Base-by-base conservation (phyloP, 2,797 vertebrate genomes). In the Falco novaeseelandiae region DNA sequence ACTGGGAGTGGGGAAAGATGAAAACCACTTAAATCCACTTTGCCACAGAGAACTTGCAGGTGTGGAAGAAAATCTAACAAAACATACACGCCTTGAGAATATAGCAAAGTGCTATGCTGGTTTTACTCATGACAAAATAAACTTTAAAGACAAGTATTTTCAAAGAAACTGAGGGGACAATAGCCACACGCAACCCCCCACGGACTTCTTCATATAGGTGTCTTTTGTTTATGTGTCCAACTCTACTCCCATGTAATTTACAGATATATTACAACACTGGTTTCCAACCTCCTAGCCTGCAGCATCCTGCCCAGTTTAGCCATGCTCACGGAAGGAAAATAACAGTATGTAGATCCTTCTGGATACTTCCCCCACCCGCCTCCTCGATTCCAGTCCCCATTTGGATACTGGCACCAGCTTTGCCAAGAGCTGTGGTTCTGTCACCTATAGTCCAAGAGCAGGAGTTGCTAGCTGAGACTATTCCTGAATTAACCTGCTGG, bases 181-280 rank as follows among this genome's bases (percentile, higher is more conserved):
- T 3, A 59, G 0, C 11, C 40, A 81, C 40, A 42, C 40, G 14
- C 11, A 8, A 18, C 0, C 3, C 3, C 17, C 4, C 3, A 1
- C 8, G 4, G 25, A 2, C 14, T 27, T 54, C 57, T 74, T 57
- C 57, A 12, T 30, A 16, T 4, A 21, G 11, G 1, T 7, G 5
- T 18, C 7, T 36, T 69, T 44, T 66, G 9, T 2, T 72, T 61
- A 12, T n/a, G 17, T 29, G 8, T 23, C 2, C 12, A 82, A 27
- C 12, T 8, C 4, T 55, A 2, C 10, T 81, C 8, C 14, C 10
- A 9, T 3, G 1, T 14, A 30, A 69, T 52, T 30, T 49, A 81
- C 73, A 88, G 8, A 46, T 59, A 19, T 42, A 12, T n/a, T 38
- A 9, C 4, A 12, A 16, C 6, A 19, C 34, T 8, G 5, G 11